Base-by-base conservation (phyloP, 2,113 vertebrate genomes). In the Phodopus roborovskii region DNA sequence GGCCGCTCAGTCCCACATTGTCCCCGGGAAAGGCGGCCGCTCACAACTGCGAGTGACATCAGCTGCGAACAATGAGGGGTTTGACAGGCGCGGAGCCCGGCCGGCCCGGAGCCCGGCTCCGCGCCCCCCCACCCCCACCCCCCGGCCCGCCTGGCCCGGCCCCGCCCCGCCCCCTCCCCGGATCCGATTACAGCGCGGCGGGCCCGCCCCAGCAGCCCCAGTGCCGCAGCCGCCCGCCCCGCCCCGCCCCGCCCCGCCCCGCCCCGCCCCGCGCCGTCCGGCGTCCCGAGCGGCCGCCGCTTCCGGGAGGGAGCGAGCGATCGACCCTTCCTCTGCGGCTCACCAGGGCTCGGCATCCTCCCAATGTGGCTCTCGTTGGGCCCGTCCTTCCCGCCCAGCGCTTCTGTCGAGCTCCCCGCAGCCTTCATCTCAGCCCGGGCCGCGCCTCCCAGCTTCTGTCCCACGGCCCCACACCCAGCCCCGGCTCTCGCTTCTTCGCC, bases 151-250 rank as follows among this genome's bases (percentile, higher is more conserved):
- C 96, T 73, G 94, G 89, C 96, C 96, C 94, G 82, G 97, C 97
- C 97, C 97, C 94, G 90, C 95, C 97, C 97, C 96, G 94, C 94
- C 96, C 97, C 95, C 94, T 97, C 95, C 98, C 98, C 97, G 98
- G 98, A 98, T 98, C 98, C 98, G 98, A 99, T 99, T 99, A 99
- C 98, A 98, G 98, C 98, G 98, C 95, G 97, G 97, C 98, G 97
- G 98, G 96, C 97, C 98, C 98, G 98, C 97, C 98, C 98, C 98
- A 96, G 94, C 79, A 78, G 70, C 95, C 98, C 98, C 98, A 98
- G 98, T 98, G 98, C 97, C 98, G 98, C 98, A 98, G 98, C 98
- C 98, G 96, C 97, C 97, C 97, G 98, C 97, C 98, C 97, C 95
- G 95, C 94, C 96, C 94, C 94, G 95, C 94, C 96, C 94, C 94